Base-by-base conservation (phyloP, 2,113 vertebrate genomes). In the Ornithorhynchus anatinus region DNA sequence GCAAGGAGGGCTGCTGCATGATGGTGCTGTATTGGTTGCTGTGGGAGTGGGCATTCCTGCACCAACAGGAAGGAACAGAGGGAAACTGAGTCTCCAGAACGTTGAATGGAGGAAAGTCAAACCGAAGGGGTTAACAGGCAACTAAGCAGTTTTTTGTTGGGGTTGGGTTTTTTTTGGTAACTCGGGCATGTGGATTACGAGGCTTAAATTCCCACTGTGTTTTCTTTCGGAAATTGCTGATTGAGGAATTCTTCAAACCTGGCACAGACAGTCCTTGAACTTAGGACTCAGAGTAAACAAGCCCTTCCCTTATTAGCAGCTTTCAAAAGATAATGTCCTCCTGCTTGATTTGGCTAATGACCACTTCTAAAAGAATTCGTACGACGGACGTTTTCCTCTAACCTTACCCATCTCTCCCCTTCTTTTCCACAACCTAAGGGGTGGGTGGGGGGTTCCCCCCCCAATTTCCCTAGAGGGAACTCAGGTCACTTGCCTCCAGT, bases 21-120 rank as follows among this genome's bases (percentile, higher is more conserved):
- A 93, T 82, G 1, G 93, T 88, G 47, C 95, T 95, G 11, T 95
- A 97, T 89, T 98, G 97, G 90, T 77, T 94, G 38, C 96, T 94
- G 59, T 98, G 96, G 77, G 96, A 95, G 87, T 95, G 93, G 13
- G 91, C 92, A 57, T 88, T 95, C 88, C 94, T 95, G 62, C 25
- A 44, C 33, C 51, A 19, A 67, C 17, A 35, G 50, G 42, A 59
- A 66, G 38, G 70, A 15, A 25, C 7, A 27, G 19, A 14, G n/a
- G 39, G 37, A 73, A 33, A 53, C 10, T 20, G 32, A 70, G 50
- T 50, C 4, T 29, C 17, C 11, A 27, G 50, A 33, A 22, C 52
- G 33, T 23, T 14, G 27, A 53, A 31, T 22, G 9, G 12, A 15
- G 19, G 22, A 70, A 65, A 10, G 8, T 20, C 40, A 44, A 17